Conservation (phyloP, 2,113 vertebrate genomes). For the Piaya cayana region DNA sequence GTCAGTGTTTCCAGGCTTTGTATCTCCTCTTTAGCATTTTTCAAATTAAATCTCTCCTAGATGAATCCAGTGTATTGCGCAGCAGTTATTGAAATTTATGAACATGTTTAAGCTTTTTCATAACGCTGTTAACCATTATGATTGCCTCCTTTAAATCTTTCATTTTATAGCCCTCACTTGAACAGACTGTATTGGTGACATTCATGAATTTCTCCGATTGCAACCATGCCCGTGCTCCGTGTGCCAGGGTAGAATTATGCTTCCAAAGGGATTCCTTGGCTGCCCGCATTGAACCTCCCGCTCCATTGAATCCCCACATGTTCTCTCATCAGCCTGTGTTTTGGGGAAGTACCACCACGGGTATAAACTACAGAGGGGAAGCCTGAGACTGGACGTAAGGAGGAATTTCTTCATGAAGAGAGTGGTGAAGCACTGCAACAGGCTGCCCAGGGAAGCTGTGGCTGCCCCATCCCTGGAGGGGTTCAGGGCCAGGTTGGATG, state of each 20-base stretch:
- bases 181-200: slow-evolving; percentile 17
- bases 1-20: slow-evolving; percentile 7
- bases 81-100: slow-evolving; percentile 62
- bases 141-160: slow-evolving; percentile 48
- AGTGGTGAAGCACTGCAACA: no score
- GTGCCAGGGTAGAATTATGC: background rate
- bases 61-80: slow-evolving; percentile 48
- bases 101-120: slow-evolving; percentile 54
- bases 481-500: no score
- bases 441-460: no score
- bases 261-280: background rate
- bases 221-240: accelerated
- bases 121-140: slow-evolving; percentile 38
- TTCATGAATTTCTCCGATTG: background rate
- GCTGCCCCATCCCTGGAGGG: no score
- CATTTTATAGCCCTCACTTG: slow-evolving; percentile 36
- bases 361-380: no score
- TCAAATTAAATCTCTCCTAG: slow-evolving; percentile 54
- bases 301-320: background rate
- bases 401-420: no score
- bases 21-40: slow-evolving; percentile 53
- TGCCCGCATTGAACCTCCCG: background rate
- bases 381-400: no score
- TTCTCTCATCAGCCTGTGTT: background rate
- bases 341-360: background rate